These are phyloP conservation scores for Nicator chloris DNA, from an alignment of 2,113 vertebrate genomes.

Conservation along the genomic window DNA sequence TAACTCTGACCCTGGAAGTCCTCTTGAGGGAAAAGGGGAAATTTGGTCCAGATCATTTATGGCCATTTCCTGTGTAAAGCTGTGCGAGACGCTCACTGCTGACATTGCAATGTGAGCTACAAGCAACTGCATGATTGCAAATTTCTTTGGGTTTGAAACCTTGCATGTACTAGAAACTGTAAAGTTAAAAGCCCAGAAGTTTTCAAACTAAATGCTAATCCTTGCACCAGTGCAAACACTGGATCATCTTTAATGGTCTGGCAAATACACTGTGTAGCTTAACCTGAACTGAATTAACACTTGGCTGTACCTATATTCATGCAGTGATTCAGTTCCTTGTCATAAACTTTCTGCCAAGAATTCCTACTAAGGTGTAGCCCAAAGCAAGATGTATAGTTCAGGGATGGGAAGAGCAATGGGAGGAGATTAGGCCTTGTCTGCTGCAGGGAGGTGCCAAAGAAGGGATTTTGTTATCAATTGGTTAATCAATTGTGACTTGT, in stretches of 20 bases:
- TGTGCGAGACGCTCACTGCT: not conserved
- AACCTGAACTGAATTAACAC: not conserved
- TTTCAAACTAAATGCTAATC: not conserved
- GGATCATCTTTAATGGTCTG: not conserved
- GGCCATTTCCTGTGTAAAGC: not conserved
- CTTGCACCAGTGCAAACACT: not conserved
- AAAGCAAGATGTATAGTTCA: rapidly evolving
- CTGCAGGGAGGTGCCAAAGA: not conserved
- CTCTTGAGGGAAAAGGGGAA: not conserved
- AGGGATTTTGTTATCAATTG: not conserved
- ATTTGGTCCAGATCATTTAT: constrained; percentile 19
- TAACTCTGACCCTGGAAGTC: constrained; percentile 40
- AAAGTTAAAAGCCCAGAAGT: not conserved
- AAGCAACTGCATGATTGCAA: not conserved
- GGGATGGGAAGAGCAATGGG: not conserved
- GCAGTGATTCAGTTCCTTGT: not conserved
- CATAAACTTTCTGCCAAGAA: not conserved
- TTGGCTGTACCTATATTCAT: not conserved
- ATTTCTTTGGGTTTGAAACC: not conserved
- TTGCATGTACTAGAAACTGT: not conserved
- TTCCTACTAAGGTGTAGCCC: not conserved
- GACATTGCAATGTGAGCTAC: not conserved
- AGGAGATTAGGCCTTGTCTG: not conserved
- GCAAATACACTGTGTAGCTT: not conserved
- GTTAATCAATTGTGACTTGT: not conserved